Evolutionary conservation across 2,888 invertebrate genomes (phyloP).

Genomic region (Gerris lacustris): DNA sequence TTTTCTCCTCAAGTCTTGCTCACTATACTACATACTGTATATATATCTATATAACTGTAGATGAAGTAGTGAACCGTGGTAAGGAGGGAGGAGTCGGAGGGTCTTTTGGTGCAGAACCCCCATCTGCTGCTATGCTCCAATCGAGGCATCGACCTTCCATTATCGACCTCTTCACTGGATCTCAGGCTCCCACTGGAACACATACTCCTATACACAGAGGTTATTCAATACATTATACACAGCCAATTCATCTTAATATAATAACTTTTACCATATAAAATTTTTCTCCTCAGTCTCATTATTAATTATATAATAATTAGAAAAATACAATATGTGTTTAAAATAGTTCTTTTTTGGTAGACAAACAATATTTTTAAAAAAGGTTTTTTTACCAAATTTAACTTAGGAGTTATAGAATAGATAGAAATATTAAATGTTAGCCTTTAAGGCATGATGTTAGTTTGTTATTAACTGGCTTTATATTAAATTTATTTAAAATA

Average conservation of each 20-base stretch:
- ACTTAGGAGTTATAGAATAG: too few species aligned
- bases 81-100: not conserved
- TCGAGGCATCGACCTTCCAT: constrained; percentile 53
- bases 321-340: too few species aligned
- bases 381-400: too few species aligned
- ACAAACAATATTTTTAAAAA: too few species aligned
- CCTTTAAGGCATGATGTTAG: too few species aligned
- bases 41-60: not conserved
- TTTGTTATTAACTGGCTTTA: too few species aligned
- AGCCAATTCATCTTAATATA: not conserved
- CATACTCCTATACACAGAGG: constrained; percentile 24
- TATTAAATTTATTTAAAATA: too few species aligned
- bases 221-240: constrained; percentile 10
- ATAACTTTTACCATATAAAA: not conserved
- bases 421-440: too few species aligned
- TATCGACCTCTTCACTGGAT: constrained; percentile 54
- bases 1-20: too few species aligned
- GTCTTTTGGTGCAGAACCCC: not conserved
- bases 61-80: constrained; percentile 3
- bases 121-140: constrained; percentile 26
- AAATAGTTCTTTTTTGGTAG: too few species aligned
- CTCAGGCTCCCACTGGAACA: constrained; percentile 28
- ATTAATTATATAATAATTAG: too few species aligned
- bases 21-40: too few species aligned
- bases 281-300: not conserved